Base-by-base conservation (phyloP, 2,113 vertebrate genomes). In the Melanostigma gelatinosum region DNA sequence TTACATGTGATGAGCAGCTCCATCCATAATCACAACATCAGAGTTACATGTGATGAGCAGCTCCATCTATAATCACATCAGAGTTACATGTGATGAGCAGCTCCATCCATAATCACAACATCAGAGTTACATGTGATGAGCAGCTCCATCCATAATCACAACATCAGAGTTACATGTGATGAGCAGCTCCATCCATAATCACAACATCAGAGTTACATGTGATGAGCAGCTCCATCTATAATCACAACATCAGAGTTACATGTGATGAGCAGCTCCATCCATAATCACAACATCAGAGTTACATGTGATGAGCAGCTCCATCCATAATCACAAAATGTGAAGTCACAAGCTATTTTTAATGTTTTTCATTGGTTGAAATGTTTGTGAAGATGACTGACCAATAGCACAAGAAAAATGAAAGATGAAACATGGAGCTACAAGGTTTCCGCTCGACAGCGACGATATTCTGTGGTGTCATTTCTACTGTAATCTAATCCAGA, bases 401-500 rank as follows among this genome's bases (percentile, higher is more conserved):
- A 20, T 9, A 22, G 20, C 52, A 54, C 3, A 20, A 54, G 22
- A 54, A 7, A n/a, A 54, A 20, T 22, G 20, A n/a, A n/a, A 54
- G 20, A 54, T 8, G 8, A 54, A 22, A 54, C n/a, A 24, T 54
- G 52, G 52, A 54, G 22, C 0, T 22, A 54, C 22, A 11, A 54
- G 8, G 52, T 54, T 54, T 54, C 9, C 22, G 18, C 50, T n/a
- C 20, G 3, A 54, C 50, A 54, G 6, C 10, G 52, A n/a, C 16
- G 22, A 54, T 22, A 16, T 52, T 52, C 18, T 64, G 9, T 64
- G 5, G 5, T 24, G 65, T 71, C n/a, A 66, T 75, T 67, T 68
- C 32, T 22, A 34, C 20, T 72, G 27, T 48, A 54, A 29, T 27
- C 60, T 4, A 11, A 29, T 50, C 64, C 36, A 60, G 4, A 58